Evolutionary conservation across 1,140 invertebrate species (phyloP), one percentile per base, ranked within the genome.

Genomic region (Drusus annulatus): DNA sequence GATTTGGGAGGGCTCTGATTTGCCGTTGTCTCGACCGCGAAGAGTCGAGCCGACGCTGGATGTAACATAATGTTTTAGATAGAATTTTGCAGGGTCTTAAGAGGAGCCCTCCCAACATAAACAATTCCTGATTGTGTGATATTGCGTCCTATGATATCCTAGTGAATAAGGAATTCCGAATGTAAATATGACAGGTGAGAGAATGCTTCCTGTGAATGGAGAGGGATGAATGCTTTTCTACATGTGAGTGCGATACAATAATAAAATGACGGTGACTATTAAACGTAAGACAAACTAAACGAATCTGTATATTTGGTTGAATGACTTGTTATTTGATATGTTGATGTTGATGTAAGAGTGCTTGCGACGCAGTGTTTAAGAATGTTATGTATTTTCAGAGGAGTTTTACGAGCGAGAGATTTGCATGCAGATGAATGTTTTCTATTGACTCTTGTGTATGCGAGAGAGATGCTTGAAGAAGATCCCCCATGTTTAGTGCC

Each of bases 51-150:
- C 63, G 63, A 50, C 60, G 68, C 80, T 84, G 71, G 77, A 60
- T 81, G 78, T 81, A 80, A 82, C 81, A 45, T 83, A 81, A 81
- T 45, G 36, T 80, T 81, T 82, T 84, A 84, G 83, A 84, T 84
- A 84, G 74, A 77, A 74, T 84, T 82, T 82, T 82, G 83, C 83
- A 84, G 83, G 83, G 83, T 84, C 79, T 77, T 77, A 80, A 84
- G 80, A 82, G 80, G 83, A 82, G 80, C 80, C 83, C 83, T 82
- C 80, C 76, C 83, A 80, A 82, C 71, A 25, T 77, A 84, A 83
- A 82, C 83, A 82, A 84, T 84, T 84, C 83, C 83, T 84, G 83
- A 84, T 84, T 82, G 83, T 84, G 83, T 84, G 83, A 84, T 84
- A 84, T 84, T 84, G 83, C 83, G 83, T 84, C 83, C 83, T 84